Conservation (phyloP, 1,140 invertebrate species). For the Calliopsis andreniformis region DNA sequence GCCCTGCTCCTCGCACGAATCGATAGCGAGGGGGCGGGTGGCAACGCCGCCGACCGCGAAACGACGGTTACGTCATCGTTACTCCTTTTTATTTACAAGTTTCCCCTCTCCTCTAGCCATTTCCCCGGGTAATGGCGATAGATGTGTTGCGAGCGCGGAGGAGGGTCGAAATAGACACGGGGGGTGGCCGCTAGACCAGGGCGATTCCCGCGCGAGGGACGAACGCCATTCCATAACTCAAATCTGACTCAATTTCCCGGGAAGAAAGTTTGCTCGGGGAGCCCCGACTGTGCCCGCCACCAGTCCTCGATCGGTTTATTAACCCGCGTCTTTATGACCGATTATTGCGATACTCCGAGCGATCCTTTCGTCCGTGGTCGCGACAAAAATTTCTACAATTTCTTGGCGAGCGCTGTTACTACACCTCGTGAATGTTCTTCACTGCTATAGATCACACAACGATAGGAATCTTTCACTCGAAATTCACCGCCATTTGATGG, state of each 20-base stretch:
- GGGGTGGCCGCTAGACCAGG: slow-evolving; percentile 52
- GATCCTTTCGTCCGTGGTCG: neutral
- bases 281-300: slow-evolving; percentile 23
- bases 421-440: no score
- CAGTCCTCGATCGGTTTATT: slow-evolving; percentile 50
- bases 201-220: slow-evolving; percentile 60
- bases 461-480: no score
- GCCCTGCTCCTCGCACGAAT: slow-evolving; percentile 46
- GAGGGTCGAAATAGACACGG: slow-evolving; percentile 61
- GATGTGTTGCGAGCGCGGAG: slow-evolving; percentile 63
- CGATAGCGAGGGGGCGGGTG: slow-evolving; percentile 47
- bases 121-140: slow-evolving; percentile 65
- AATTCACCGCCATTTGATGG: no score
- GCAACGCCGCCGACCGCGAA: slow-evolving; percentile 36
- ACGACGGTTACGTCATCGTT: slow-evolving; percentile 58
- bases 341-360: slow-evolving; percentile 30
- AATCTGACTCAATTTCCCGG: slow-evolving; percentile 76
- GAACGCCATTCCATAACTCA: slow-evolving; percentile 73
- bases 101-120: slow-evolving; percentile 58
- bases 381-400: slow-evolving; percentile 6
- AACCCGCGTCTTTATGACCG: slow-evolving; percentile 43
- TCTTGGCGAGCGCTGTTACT: no score
- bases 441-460: no score
- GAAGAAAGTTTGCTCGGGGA: slow-evolving; percentile 69
- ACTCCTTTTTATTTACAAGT: slow-evolving; percentile 77